These are phyloP conservation scores for Trachelus stipa DNA, from an alignment of 2,888 invertebrate species.

Conservation along the genomic window DNA sequence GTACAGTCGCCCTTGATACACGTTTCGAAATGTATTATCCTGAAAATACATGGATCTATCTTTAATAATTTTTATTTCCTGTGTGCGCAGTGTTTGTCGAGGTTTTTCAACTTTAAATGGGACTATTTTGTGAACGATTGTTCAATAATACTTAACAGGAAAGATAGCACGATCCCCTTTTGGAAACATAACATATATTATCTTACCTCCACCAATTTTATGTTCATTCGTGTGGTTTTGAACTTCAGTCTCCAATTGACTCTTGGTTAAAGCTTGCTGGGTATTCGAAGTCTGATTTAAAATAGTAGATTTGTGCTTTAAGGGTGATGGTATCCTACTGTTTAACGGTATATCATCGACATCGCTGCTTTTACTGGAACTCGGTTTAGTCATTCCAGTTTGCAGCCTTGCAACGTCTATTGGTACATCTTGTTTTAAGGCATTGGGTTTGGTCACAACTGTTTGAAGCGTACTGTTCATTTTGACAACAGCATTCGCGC, in stretches of 20 bases:
- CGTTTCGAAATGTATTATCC: too few species aligned
- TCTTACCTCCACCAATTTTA: constrained; percentile 65
- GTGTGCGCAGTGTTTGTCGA: too few species aligned
- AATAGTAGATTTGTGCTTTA: constrained; percentile 56
- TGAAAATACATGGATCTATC: too few species aligned
- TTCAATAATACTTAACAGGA: too few species aligned
- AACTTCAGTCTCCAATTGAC: constrained; percentile 55
- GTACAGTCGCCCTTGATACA: too few species aligned
- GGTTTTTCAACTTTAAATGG: too few species aligned
- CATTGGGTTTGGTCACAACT: constrained; percentile 58
- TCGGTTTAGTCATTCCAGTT: constrained; percentile 47
- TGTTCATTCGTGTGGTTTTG: constrained; percentile 63
- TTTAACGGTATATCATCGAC: constrained; percentile 63
- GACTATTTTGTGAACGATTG: too few species aligned
- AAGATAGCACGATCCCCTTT: too few species aligned
- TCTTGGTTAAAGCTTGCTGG: constrained; percentile 52
- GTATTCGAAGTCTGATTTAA: constrained; percentile 52
- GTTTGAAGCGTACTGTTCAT: constrained; percentile 59
- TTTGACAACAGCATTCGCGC: constrained; percentile 54
- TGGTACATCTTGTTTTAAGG: constrained; percentile 58
- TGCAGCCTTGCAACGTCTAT: constrained; percentile 47
- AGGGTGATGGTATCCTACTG: constrained; percentile 63
- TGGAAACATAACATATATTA: neutral
- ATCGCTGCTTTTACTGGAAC: constrained; percentile 57
- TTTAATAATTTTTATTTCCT: too few species aligned